Percentiles rank a stretch among this genome's conserved stretches.
These are phyloP conservation scores for Hycleus phaleratus DNA, from an alignment of 1,140 invertebrate species.

Conservation along the genomic window DNA sequence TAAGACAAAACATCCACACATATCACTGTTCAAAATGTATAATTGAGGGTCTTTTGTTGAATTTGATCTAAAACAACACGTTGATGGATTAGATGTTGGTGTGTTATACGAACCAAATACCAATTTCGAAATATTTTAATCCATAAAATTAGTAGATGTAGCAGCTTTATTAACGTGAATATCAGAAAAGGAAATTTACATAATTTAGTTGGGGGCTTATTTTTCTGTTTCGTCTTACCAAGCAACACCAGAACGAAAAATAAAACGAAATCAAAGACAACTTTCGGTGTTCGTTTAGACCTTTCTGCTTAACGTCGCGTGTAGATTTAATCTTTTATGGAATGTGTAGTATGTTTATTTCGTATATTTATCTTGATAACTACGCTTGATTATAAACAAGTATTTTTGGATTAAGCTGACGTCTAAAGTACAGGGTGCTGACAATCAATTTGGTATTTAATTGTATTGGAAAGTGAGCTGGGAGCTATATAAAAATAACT, in stretches of 20 bases:
- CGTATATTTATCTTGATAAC: conserved; percentile 20
- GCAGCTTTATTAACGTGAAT: too few species aligned
- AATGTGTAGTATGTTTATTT: conserved; percentile 22
- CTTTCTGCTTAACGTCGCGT: conserved; percentile 5
- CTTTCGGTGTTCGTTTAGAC: conserved; percentile 16
- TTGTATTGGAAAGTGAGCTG: neutral
- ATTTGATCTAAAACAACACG: too few species aligned
- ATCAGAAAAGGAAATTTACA: conserved; percentile 2
- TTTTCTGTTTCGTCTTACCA: too few species aligned
- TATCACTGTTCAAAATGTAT: too few species aligned
- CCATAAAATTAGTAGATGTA: too few species aligned
- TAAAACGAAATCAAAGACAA: neutral
- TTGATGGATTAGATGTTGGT: too few species aligned
- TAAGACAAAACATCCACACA: too few species aligned
- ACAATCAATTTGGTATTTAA: conserved; percentile 16
- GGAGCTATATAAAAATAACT: neutral
- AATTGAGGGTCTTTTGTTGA: too few species aligned
- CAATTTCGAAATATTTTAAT: too few species aligned
- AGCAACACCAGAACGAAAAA: too few species aligned
- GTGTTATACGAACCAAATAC: too few species aligned
- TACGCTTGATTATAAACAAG: conserved; percentile 13
- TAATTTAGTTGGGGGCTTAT: conserved; percentile 1
- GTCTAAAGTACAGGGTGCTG: conserved; percentile 16
- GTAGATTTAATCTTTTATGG: conserved; percentile 20
- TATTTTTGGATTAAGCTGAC: conserved; percentile 16